Conservation (phyloP, 2,797 vertebrate genomes). For the Karalla daura region DNA sequence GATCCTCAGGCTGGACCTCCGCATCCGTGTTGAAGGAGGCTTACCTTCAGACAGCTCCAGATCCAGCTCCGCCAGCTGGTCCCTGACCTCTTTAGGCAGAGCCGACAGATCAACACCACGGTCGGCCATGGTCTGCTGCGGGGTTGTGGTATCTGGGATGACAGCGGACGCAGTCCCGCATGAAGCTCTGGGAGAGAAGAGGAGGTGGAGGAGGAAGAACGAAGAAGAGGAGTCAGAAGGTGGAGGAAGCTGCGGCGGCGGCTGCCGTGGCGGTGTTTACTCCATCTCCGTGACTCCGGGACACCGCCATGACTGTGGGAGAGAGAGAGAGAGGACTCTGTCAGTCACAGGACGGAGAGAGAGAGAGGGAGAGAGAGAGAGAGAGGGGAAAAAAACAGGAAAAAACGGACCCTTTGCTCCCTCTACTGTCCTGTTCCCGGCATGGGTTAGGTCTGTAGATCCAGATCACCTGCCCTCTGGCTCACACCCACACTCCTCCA, state of each 20-base stretch:
- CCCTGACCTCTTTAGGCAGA: constrained; percentile 93
- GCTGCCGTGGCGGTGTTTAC: constrained; percentile 50
- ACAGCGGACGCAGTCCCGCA: constrained; percentile 51
- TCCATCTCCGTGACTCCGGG: constrained; percentile 75
- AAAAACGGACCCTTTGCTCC: constrained; percentile 56
- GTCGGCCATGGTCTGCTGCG: constrained; percentile 85
- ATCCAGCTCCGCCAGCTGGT: constrained; percentile 97
- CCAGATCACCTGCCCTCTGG: constrained; percentile 22
- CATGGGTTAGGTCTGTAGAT: neutral
- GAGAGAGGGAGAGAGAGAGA: too few species aligned
- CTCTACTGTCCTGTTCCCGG: constrained; percentile 67
- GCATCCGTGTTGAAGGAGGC: too few species aligned
- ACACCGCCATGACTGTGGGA: constrained; percentile 85
- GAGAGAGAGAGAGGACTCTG: constrained; percentile 63
- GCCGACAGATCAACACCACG: constrained; percentile 87
- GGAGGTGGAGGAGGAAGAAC: too few species aligned
- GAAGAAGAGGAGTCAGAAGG: neutral
- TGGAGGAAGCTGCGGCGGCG: too few species aligned
- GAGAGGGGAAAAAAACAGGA: too few species aligned
- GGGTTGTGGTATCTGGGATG: constrained; percentile 24
- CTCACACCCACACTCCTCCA: neutral
- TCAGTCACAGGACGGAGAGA: constrained; percentile 83
- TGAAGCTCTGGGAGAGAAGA: too few species aligned
- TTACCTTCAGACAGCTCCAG: constrained; percentile 97
- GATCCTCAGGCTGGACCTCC: too few species aligned